A percentile compares a stretch with the other conserved stretches of the same genome.
Evolutionary conservation across 2,888 invertebrate species (phyloP).

Genomic region (Lochmaea crataegi): DNA sequence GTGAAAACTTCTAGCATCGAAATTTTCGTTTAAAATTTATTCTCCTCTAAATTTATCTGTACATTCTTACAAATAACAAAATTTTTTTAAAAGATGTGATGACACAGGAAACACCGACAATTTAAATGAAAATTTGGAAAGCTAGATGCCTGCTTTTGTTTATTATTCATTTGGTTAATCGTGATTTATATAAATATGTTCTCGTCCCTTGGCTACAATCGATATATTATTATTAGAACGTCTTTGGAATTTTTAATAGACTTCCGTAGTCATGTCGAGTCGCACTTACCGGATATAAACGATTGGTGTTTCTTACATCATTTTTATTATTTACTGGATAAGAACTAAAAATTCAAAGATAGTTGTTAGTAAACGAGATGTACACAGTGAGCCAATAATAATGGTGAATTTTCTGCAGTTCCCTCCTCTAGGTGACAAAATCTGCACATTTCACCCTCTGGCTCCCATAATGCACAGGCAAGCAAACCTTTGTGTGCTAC

Average conservation of each 20-base stretch:
- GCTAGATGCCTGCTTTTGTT: constrained; percentile 14
- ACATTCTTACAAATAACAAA: background rate
- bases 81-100: constrained; percentile 1
- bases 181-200: constrained; percentile 26
- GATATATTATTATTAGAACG: background rate
- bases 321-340: background rate
- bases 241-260: constrained; percentile 27
- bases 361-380: too few relatives aligned
- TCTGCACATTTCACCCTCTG: too few relatives aligned
- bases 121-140: constrained; percentile 32
- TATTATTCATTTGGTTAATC: constrained; percentile 30
- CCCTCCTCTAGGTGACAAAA: too few relatives aligned
- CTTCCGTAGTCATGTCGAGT: constrained; percentile 15
- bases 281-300: background rate
- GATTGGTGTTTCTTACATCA: background rate
- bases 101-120: constrained; percentile 24
- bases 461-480: too few relatives aligned
- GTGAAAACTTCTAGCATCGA: too few relatives aligned
- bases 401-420: too few relatives aligned
- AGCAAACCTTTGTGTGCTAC: too few relatives aligned
- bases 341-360: background rate
- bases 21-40: too few relatives aligned
- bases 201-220: constrained; percentile 18
- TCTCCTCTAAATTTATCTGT: background rate
- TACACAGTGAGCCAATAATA: too few relatives aligned